Base-by-base conservation (phyloP, 2,888 invertebrate genomes). In the Limnephilus rhombicus region DNA sequence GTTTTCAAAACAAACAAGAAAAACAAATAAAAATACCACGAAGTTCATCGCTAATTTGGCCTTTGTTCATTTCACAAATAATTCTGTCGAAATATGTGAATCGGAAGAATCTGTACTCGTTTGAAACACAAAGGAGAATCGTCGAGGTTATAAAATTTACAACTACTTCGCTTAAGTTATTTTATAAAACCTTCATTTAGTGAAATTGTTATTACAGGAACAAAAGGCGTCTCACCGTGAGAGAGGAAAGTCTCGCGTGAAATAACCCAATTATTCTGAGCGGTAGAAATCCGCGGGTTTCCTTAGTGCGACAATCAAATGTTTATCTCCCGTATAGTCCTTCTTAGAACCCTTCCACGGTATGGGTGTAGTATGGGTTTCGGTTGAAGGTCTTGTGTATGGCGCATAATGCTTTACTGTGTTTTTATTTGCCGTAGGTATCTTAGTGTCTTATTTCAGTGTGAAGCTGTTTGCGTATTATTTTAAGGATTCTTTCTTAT, bases 231-330 rank as follows among this genome's bases (percentile, higher is more conserved):
- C 86, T 41, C 49, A 49, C 80, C 88, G 88, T 49, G 80, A 80
- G 80, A 45, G 88, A 49, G 24, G 81, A 87, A 81, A 81, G 24
- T 37, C 80, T 83, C 85, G 85, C 90, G 90, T 90, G 85, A 90
- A 80, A 87, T 88, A 87, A 88, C 91, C 88, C 85, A 87, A 91
- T 91, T 91, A 91, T 82, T 87, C 82, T 45, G 82, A 86, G 91
- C 85, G 81, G 86, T 5, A 45, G 68, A 87, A 91, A 49, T 91
- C 81, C 86, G 34, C 49, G 45, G 80, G 86, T n/a, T 80, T 29
- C 80, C 41, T 37, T 68, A 90, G 41, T 85, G 88, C 80, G 80
- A 89, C 88, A 89, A 89, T 89, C 88, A 80, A 89, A 37, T 89
- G 88, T 89, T 89, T 89, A 89, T 89, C 80, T 80, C 80, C 68